Evolutionary conservation across 2,797 vertebrate species (phyloP).

Genomic region (Huso huso): DNA sequence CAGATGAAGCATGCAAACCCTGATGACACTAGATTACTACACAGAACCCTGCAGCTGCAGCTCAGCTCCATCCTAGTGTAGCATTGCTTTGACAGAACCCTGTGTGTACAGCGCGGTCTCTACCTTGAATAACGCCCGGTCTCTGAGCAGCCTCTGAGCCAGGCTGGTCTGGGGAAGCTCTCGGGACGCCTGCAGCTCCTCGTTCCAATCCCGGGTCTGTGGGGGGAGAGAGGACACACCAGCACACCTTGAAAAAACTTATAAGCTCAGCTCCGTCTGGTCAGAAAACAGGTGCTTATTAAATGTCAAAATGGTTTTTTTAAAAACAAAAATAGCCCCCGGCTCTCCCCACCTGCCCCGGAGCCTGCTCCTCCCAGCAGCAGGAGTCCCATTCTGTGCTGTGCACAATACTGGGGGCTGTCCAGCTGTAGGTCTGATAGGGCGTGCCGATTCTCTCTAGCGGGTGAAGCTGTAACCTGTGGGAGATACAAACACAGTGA

Average conservation of each 20-base stretch:
- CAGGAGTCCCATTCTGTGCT: conserved; percentile 55
- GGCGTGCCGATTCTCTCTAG: conserved; percentile 53
- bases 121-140: conserved; percentile 61
- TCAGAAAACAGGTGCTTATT: conserved; percentile 4
- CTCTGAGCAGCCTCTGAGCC: conserved; percentile 61
- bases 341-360: conserved; percentile 45
- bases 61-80: too few species aligned
- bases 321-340: not conserved
- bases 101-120: not conserved
- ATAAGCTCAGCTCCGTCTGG: not conserved
- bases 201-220: conserved; percentile 69
- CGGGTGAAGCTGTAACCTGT: conserved; percentile 41
- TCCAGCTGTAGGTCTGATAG: conserved; percentile 60
- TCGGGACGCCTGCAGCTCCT: conserved; percentile 62
- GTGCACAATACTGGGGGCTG: conserved; percentile 50
- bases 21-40: too few species aligned
- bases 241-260: not conserved
- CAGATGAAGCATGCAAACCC: too few species aligned
- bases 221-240: not conserved
- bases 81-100: not conserved
- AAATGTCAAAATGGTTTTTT: not conserved
- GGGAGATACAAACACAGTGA: not conserved
- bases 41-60: too few species aligned
- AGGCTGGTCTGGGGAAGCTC: conserved; percentile 54
- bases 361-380: conserved; percentile 52